A percentile compares a stretch with the other conserved stretches of the same genome.
phyloP scores from a whole-genome alignment of 2,888 invertebrate genomes.

The Hermaeophaga mercurialis region DNA sequence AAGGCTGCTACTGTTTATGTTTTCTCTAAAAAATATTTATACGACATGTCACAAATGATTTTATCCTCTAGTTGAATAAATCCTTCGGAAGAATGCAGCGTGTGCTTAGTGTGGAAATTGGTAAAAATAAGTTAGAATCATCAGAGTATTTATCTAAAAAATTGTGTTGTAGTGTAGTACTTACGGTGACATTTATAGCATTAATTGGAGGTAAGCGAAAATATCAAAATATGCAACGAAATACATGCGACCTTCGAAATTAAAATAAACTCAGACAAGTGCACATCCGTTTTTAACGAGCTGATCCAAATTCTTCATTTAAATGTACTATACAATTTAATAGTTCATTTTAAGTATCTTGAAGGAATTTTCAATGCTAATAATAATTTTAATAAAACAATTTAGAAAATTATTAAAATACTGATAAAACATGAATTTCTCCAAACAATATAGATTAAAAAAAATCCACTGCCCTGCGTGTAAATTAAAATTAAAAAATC shows the following conservation, averaged over 20 bases:
- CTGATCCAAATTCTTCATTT: no score
- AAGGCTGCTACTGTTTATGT: conserved; percentile 25
- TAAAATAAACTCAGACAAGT: conserved; percentile 8
- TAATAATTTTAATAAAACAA: no score
- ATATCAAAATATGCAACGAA: background rate
- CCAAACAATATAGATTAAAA: no score
- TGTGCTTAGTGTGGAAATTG: conserved; percentile 58
- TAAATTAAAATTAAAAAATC: no score
- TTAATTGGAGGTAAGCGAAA: conserved; percentile 54
- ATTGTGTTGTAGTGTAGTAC: conserved; percentile 55
- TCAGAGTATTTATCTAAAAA: conserved; percentile 51
- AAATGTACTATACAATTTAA: no score
- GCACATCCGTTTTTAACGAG: no score
- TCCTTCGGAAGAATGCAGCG: conserved; percentile 53
- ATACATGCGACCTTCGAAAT: background rate
- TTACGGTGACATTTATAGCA: conserved; percentile 58
- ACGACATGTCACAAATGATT: conserved; percentile 25
- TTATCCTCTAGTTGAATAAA: conserved; percentile 1
- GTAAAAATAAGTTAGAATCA: conserved; percentile 46
- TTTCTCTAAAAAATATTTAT: conserved; percentile 27
- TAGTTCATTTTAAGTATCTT: no score
- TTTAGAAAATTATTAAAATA: no score
- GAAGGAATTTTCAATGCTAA: no score
- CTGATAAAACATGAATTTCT: no score
- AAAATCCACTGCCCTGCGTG: no score